Evolutionary conservation across 2,797 vertebrate genomes (phyloP), one percentile per base, ranked within the genome.

Genomic region (Oophaga sylvatica): DNA sequence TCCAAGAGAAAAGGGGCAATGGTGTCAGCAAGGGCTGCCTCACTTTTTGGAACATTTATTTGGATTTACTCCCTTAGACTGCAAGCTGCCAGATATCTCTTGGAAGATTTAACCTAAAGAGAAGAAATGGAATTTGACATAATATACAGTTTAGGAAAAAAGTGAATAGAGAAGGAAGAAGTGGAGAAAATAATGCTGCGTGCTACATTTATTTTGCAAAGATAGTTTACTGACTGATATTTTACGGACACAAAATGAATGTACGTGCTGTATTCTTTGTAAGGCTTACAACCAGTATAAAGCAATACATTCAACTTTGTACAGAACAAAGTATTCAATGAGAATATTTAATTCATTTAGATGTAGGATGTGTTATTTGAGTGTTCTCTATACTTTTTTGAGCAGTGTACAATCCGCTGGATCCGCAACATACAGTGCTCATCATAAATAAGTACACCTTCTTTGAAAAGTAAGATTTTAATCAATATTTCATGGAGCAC

Each of bases 1-100:
- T 80, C 78, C 78, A 80, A 80, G 57, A 62, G 78, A 60, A 80
- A 80, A 80, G 56, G 56, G 78, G 56, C 57, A 80, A 80, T 60
- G 56, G 9, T 68, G 63, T 82, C 80, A 82, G 16, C 63, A 53
- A 82, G 22, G 26, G 65, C n/a, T 19, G 80, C 81, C 26, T 70
- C 65, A 71, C 70, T 83, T 57, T 57, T 70, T 53, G 62, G 80
- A 68, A 68, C 45, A 68, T 67, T 53, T 67, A 63, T 81, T 81
- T 81, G 80, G 80, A 81, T 81, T 67, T 81, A 22, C 62, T 81
- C 80, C 80, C 45, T 56, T 13, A 80, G 65, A 26, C 29, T 68
- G 35, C 48, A 70, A 83, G 81, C 81, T 83, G 45, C 67, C 17
- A 82, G 65, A 82, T 48, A 56, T 71, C 53, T 26, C 29, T 19